Evolutionary conservation across 1,140 invertebrate genomes (phyloP), one percentile per base, ranked within the genome.

Genomic region (Cephus cinctus): DNA sequence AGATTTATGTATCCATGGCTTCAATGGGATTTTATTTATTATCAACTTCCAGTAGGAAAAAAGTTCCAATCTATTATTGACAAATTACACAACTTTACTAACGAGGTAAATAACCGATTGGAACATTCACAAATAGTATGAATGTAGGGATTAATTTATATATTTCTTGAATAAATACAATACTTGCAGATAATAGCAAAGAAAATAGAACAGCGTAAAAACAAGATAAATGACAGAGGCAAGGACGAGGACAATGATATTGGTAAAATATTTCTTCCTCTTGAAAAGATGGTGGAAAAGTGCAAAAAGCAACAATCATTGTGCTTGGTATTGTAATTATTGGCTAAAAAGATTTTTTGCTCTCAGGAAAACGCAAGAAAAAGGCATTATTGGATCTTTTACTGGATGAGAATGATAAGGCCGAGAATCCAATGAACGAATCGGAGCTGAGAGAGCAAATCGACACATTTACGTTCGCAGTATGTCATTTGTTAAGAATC

Each of bases 41-140:
- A 23, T 19, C 38, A 4, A 22, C 34, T 73, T 15, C 59, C 67
- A 4, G 35, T 45, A 25, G 80, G 77, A 2, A 73, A 71, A 49
- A 66, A 72, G 43, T 75, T 78, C 48, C 59, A 71, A 15, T 46
- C 59, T 41, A 70, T 69, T 32, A 36, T 85, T 3, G 60, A 78
- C 8, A 65, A 69, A 41, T 62, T 86, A 9, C 81, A 86, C 53
- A 57, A 55, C n/a, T 84, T 85, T 49, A 82, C 82, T 2, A 61
- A 72, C 32, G 61, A 77, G 51, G 80, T 83, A 49, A 51, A n/a
- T n/a, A n/a, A n/a, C n/a, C n/a, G 55, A 25, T 18, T 12, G 11
- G 0, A 46, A 16, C 20, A 34, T 25, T n/a, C 18, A 5, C 20
- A 38, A 19, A 36, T 43, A 32, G 11, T 34, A 34, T 12, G 32